Percentiles rank a stretch among this genome's conserved stretches.
phyloP scores from a whole-genome alignment of 2,888 invertebrate genomes.

The Cheilosia impressa region DNA sequence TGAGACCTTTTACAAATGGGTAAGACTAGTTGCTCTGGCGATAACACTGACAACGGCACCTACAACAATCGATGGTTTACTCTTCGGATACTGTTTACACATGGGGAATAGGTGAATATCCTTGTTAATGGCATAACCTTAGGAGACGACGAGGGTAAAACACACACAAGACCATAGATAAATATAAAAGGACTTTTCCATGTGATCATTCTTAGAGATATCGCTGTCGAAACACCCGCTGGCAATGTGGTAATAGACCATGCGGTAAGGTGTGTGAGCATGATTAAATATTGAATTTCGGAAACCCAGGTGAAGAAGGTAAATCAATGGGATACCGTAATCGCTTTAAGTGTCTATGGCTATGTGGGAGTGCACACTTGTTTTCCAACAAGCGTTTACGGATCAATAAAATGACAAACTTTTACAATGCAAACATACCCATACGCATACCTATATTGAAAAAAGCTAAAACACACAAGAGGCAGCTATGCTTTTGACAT shows the following conservation, averaged over 20 bases:
- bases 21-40: conserved; percentile 10
- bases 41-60: conserved; percentile 20
- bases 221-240: conserved; percentile 43
- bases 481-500: conserved; percentile 19
- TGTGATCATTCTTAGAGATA: conserved; percentile 43
- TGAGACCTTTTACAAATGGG: background rate
- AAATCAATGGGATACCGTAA: conserved; percentile 53
- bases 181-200: conserved; percentile 37
- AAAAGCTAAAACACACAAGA: conserved; percentile 14
- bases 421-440: background rate
- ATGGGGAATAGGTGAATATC: conserved; percentile 18
- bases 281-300: conserved; percentile 61
- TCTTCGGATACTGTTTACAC: conserved; percentile 40
- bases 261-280: conserved; percentile 50
- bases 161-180: conserved; percentile 1
- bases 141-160: conserved; percentile 14
- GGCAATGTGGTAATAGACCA: conserved; percentile 55
- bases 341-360: conserved; percentile 33
- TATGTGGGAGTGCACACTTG: conserved; percentile 10
- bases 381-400: conserved; percentile 37
- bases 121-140: conserved; percentile 28
- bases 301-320: conserved; percentile 45
- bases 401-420: conserved; percentile 41
- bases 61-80: conserved; percentile 29
- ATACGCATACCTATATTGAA: background rate